A percentile compares a stretch with the other conserved stretches of the same genome.
Evolutionary conservation across 1,140 invertebrate species (phyloP).

Genomic region (Halyomorpha halys): DNA sequence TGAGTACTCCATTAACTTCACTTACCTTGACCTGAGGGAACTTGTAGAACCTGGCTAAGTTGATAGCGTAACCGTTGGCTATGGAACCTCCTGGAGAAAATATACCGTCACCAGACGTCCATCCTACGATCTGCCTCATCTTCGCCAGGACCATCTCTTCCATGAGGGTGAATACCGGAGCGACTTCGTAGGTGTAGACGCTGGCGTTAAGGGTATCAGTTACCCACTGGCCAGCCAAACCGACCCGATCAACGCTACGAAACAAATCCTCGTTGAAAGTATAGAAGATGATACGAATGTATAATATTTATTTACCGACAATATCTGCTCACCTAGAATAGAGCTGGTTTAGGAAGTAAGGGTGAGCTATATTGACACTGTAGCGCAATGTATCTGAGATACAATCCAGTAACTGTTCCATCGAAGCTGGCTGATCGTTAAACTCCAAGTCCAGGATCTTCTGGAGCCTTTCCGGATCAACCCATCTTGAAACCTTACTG

Average conservation of each 20-base stretch:
- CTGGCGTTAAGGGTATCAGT: conserved; percentile 77
- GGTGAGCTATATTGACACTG: conserved; percentile 79
- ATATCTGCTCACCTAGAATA: conserved; percentile 48
- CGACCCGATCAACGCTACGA: conserved; percentile 68
- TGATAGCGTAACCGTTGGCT: conserved; percentile 90
- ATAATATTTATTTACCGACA: too few relatives aligned
- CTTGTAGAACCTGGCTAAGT: conserved; percentile 66
- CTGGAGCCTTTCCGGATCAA: conserved; percentile 52
- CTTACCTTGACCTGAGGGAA: conserved; percentile 69
- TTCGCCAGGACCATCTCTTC: conserved; percentile 67
- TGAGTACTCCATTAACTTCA: too few relatives aligned
- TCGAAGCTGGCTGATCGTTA: conserved; percentile 41
- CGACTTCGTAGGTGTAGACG: conserved; percentile 85
- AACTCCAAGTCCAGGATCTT: conserved; percentile 55
- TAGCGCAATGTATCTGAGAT: conserved; percentile 58
- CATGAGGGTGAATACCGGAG: conserved; percentile 78
- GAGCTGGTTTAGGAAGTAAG: conserved; percentile 76
- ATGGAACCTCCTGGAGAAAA: conserved; percentile 93
- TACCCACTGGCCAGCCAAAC: conserved; percentile 71
- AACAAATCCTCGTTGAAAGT: neutral
- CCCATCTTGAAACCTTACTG: conserved; percentile 64
- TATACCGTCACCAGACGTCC: conserved; percentile 71
- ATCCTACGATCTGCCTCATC: conserved; percentile 81
- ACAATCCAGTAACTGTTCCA: conserved; percentile 53
- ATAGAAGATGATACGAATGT: neutral